phyloP scores from a whole-genome alignment of 2,113 vertebrate species.

The Zapus hudsonius region DNA sequence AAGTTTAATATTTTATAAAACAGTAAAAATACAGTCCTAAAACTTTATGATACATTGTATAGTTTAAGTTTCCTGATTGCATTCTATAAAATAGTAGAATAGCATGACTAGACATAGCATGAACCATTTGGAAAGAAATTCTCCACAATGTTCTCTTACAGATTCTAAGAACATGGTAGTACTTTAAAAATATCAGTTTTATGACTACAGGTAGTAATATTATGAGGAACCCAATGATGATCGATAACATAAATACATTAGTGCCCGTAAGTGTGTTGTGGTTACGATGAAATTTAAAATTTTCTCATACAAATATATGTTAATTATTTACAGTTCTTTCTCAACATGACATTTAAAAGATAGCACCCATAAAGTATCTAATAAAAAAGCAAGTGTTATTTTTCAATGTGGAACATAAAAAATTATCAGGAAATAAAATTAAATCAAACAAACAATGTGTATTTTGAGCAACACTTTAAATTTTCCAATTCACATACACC shows the following conservation, averaged over 20 bases:
- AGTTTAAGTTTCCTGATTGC: background rate
- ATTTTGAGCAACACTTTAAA: background rate
- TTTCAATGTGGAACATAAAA: background rate
- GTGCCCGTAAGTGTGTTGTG: background rate
- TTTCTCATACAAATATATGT: background rate
- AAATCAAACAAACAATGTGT: background rate
- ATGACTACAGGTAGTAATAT: background rate
- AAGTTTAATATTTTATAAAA: too few relatives aligned
- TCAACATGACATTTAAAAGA: background rate
- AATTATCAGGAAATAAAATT: background rate
- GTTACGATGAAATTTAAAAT: too few relatives aligned
- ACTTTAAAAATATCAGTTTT: background rate
- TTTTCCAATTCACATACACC: background rate
- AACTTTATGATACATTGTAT: background rate
- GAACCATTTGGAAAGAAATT: background rate
- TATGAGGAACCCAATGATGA: too few relatives aligned
- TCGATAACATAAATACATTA: background rate
- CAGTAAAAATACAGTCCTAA: background rate
- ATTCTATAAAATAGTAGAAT: background rate
- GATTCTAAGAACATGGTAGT: background rate
- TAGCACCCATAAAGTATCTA: background rate
- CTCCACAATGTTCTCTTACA: too few relatives aligned
- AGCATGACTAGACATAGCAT: background rate
- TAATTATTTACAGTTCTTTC: background rate
- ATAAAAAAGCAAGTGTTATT: background rate